phyloP scores from a whole-genome alignment of 64 coral and sea anemone species.

The Actinia tenebrosa region DNA sequence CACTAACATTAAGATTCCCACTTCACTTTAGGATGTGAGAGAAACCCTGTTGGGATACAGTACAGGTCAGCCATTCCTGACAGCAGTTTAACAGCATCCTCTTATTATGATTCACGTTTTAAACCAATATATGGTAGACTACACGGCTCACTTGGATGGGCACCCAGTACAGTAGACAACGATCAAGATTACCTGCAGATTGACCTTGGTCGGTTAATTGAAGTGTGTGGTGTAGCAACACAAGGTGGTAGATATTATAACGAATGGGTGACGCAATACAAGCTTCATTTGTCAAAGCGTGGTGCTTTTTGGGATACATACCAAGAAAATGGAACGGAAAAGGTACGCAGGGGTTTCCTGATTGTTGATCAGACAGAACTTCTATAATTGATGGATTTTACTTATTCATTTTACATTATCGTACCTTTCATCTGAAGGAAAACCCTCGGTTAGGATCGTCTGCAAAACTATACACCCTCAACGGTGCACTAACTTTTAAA shows the following conservation, averaged over 20 bases:
- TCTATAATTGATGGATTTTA: too few relatives aligned
- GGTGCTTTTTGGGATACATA: conserved; percentile 20
- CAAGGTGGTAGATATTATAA: not conserved
- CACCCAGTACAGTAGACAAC: not conserved
- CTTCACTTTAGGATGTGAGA: not conserved
- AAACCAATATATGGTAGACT: conserved; percentile 4
- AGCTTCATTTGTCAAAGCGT: conserved; percentile 20
- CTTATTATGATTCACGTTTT: not conserved
- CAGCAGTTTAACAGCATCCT: not conserved
- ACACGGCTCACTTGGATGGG: not conserved
- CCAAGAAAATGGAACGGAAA: conserved; percentile 5
- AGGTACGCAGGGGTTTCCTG: conserved; percentile 2
- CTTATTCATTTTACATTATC: too few relatives aligned
- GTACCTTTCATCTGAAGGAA: too few relatives aligned
- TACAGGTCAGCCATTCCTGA: not conserved
- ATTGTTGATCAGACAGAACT: too few relatives aligned
- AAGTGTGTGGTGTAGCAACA: conserved; percentile 50
- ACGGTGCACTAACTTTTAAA: too few relatives aligned
- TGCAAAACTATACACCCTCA: too few relatives aligned
- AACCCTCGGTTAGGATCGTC: too few relatives aligned
- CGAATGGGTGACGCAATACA: conserved; percentile 12
- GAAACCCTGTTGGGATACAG: not conserved
- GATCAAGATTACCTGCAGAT: conserved; percentile 30
- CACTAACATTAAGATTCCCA: not conserved
- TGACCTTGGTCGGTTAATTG: conserved; percentile 24